A percentile compares a stretch with the other conserved stretches of the same genome.
Evolutionary conservation across 1,140 invertebrate genomes (phyloP).

Genomic region (Phocides pigmalion): DNA sequence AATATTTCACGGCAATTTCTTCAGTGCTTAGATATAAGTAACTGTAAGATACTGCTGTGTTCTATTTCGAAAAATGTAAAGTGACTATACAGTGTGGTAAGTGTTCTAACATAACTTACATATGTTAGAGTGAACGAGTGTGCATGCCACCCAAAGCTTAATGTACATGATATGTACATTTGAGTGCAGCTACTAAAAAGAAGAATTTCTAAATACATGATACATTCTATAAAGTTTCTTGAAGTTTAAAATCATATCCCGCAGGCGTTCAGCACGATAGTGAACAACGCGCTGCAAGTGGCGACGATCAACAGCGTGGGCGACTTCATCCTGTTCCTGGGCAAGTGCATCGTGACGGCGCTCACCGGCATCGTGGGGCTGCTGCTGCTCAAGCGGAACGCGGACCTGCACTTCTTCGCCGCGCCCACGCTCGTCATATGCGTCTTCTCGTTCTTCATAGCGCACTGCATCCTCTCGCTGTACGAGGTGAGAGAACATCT

Average conservation of each 20-base stretch:
- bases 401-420: slow-evolving; percentile 91
- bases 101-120: no score
- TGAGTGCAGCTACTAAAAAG: no score
- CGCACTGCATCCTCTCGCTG: slow-evolving; percentile 95
- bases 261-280: slow-evolving; percentile 93
- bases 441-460: slow-evolving; percentile 95
- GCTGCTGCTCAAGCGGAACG: slow-evolving; percentile 89
- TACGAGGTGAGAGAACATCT: slow-evolving; percentile 90
- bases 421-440: slow-evolving; percentile 94
- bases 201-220: no score
- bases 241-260: slow-evolving; percentile 1
- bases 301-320: slow-evolving; percentile 96
- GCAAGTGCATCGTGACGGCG: slow-evolving; percentile 94
- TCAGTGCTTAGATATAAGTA: no score
- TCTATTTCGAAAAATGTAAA: no score
- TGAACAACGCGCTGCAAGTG: slow-evolving; percentile 93
- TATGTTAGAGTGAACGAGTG: no score
- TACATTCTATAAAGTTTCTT: no score
- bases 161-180: no score
- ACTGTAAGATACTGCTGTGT: no score
- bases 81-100: no score
- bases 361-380: slow-evolving; percentile 89
- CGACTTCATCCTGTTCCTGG: slow-evolving; percentile 96
- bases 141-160: no score
- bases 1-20: no score